phyloP scores from a whole-genome alignment of 2,113 vertebrate genomes.

The Lepisosteus oculatus region DNA sequence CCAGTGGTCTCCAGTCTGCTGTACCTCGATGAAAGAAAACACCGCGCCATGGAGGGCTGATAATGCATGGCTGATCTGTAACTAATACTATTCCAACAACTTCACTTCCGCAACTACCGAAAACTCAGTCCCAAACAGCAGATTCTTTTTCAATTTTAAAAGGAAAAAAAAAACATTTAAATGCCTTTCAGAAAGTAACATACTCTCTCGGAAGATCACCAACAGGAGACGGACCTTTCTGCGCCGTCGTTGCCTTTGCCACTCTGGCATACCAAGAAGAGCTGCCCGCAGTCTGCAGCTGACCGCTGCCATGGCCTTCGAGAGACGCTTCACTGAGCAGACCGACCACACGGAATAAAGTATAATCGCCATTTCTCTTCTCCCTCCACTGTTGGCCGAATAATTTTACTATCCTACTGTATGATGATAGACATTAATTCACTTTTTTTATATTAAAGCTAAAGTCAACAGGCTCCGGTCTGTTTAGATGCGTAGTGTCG shows the following conservation, averaged over 20 bases:
- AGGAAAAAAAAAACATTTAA: constrained; percentile 4
- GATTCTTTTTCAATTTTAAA: constrained; percentile 41
- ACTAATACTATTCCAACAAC: constrained; percentile 67
- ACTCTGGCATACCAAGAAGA: constrained; percentile 14
- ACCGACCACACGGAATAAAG: constrained; percentile 47
- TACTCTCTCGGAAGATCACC: constrained; percentile 48
- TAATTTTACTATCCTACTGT: constrained; percentile 65
- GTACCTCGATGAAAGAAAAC: constrained; percentile 78
- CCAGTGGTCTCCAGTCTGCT: constrained; percentile 84
- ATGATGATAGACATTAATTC: constrained; percentile 62
- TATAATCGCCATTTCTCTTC: constrained; percentile 49
- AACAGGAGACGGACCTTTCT: constrained; percentile 17
- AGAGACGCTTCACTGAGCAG: constrained; percentile 53
- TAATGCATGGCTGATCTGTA: constrained; percentile 75
- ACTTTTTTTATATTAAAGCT: constrained; percentile 77
- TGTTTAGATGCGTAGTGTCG: constrained; percentile 59
- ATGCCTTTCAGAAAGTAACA: constrained; percentile 41
- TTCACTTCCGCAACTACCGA: constrained; percentile 61
- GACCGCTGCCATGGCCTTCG: constrained; percentile 55
- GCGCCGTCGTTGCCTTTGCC: constrained; percentile 29
- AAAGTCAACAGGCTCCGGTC: constrained; percentile 72
- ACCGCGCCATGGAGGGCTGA: constrained; percentile 69
- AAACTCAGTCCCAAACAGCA: constrained; percentile 52
- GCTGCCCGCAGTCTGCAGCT: constrained; percentile 35
- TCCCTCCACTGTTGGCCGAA: constrained; percentile 54